Percentiles rank a stretch among this genome's conserved stretches.
Conservation (phyloP, 1,140 invertebrate genomes). For the Camponotus floridanus region DNA sequence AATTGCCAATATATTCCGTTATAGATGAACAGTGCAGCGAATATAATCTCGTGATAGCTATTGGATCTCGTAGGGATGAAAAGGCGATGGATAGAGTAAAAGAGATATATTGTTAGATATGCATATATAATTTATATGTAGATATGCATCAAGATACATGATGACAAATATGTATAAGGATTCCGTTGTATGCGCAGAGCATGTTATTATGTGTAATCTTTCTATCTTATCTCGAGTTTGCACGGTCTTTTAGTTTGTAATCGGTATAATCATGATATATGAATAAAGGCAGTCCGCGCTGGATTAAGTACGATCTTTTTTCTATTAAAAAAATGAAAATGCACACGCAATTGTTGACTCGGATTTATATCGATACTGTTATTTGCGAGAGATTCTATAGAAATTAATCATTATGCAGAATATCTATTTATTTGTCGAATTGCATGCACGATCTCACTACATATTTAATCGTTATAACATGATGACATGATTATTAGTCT, state of each 20-base stretch:
- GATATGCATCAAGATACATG: slow-evolving; percentile 28
- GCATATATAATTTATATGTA: slow-evolving; percentile 16
- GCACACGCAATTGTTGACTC: slow-evolving; percentile 10
- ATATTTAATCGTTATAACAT: not conserved
- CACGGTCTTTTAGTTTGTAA: slow-evolving; percentile 68
- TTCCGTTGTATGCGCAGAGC: slow-evolving; percentile 59
- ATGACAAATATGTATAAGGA: slow-evolving; percentile 62
- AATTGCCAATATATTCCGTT: slow-evolving; percentile 71
- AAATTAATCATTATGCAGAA: slow-evolving; percentile 23
- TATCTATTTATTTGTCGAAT: not conserved
- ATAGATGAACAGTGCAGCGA: slow-evolving; percentile 75
- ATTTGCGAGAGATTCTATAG: slow-evolving; percentile 11
- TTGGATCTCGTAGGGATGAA: slow-evolving; percentile 47
- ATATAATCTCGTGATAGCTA: slow-evolving; percentile 73
- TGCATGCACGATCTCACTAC: not conserved
- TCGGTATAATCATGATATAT: slow-evolving; percentile 51
- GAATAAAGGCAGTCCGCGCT: slow-evolving; percentile 4
- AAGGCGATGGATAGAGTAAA: slow-evolving; percentile 13
- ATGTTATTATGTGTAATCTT: slow-evolving; percentile 73
- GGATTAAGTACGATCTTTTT: slow-evolving; percentile 12
- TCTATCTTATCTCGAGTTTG: slow-evolving; percentile 64
- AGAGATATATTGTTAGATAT: slow-evolving; percentile 54
- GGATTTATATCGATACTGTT: not conserved
- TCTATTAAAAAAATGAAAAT: not conserved
- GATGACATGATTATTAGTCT: not conserved